These are phyloP conservation scores for Hylaeus volcanicus DNA, from an alignment of 1,140 invertebrate species.

Conservation along the genomic window DNA sequence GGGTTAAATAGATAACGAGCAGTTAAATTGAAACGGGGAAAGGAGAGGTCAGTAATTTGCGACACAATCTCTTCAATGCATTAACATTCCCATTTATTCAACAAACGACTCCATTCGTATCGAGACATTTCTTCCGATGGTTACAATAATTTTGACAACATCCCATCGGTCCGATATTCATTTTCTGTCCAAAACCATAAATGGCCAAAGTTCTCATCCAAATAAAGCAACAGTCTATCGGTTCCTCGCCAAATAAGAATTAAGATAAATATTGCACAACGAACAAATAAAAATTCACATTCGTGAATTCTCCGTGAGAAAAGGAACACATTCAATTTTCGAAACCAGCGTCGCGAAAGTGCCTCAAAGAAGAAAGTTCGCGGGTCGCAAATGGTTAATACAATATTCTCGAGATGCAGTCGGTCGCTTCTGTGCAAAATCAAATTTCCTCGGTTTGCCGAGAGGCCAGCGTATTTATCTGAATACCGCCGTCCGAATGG, in stretches of 20 bases:
- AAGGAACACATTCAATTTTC: too few species aligned
- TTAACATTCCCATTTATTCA: conserved; percentile 35
- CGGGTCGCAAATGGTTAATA: neutral
- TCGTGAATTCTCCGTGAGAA: too few species aligned
- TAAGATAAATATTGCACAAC: too few species aligned
- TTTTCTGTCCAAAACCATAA: neutral
- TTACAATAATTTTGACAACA: conserved; percentile 4
- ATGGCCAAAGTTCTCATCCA: too few species aligned
- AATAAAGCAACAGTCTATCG: too few species aligned
- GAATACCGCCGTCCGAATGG: conserved; percentile 17
- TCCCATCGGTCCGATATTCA: conserved; percentile 27
- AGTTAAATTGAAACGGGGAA: too few species aligned
- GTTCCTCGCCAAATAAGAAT: too few species aligned
- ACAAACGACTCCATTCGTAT: conserved; percentile 25
- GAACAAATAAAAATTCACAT: too few species aligned
- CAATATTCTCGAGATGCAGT: neutral
- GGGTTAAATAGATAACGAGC: too few species aligned
- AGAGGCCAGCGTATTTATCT: conserved; percentile 3
- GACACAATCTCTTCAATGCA: conserved; percentile 20
- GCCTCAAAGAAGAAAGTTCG: too few species aligned
- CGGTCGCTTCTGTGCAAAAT: neutral
- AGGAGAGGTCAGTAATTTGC: conserved; percentile 29
- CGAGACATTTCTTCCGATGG: neutral
- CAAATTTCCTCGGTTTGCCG: conserved; percentile 9
- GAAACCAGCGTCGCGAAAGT: too few species aligned